phyloP scores from a whole-genome alignment of 2,888 invertebrate species.

The Shargacucullia verbasci region DNA sequence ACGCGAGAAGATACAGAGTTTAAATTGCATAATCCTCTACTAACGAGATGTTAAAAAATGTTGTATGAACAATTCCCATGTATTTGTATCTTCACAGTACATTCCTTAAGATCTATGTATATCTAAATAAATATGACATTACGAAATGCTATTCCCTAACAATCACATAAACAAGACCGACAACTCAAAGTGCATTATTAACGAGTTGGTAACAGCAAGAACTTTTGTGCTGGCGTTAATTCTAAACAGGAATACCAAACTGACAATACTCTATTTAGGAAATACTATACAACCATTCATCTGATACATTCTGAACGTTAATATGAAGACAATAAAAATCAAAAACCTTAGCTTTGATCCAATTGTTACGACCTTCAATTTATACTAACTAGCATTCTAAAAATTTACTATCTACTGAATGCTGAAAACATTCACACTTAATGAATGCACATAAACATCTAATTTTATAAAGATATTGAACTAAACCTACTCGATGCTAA shows the following conservation, averaged over 20 bases:
- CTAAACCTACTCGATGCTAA: slow-evolving; percentile 79
- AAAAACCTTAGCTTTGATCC: slow-evolving; percentile 61
- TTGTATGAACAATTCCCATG: background rate
- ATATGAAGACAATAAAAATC: slow-evolving; percentile 43
- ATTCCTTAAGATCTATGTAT: slow-evolving; percentile 15
- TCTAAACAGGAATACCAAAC: slow-evolving; percentile 55
- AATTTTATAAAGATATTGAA: slow-evolving; percentile 84
- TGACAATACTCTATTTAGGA: slow-evolving; percentile 56
- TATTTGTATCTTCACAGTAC: slow-evolving; percentile 30
- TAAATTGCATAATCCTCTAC: slow-evolving; percentile 7
- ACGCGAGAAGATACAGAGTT: slow-evolving; percentile 12
- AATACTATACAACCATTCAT: slow-evolving; percentile 59
- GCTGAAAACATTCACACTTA: slow-evolving; percentile 81
- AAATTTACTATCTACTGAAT: slow-evolving; percentile 88
- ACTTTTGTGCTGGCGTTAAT: slow-evolving; percentile 60
- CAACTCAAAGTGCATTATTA: slow-evolving; percentile 81
- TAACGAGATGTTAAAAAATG: slow-evolving; percentile 1
- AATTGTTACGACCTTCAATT: slow-evolving; percentile 79
- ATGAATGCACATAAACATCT: slow-evolving; percentile 86
- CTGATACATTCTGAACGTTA: slow-evolving; percentile 53
- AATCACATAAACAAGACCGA: slow-evolving; percentile 32
- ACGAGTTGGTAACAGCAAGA: slow-evolving; percentile 69
- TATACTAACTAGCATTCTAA: slow-evolving; percentile 89
- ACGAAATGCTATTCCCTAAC: slow-evolving; percentile 57
- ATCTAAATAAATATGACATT: slow-evolving; percentile 25